phyloP scores from a whole-genome alignment of 2,113 vertebrate genomes.

The Seriola rivoliana region DNA sequence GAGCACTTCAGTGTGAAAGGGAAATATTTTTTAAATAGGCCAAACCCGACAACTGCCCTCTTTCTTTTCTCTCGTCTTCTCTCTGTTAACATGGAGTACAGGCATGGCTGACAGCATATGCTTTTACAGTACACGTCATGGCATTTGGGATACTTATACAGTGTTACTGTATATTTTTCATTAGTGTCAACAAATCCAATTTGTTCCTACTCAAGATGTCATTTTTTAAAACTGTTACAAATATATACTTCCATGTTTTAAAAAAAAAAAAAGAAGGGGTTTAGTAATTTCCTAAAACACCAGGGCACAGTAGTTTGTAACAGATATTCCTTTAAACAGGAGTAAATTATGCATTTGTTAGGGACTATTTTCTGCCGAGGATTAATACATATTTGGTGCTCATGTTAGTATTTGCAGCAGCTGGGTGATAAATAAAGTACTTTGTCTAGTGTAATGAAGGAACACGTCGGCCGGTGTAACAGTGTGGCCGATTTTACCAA shows the following conservation, averaged over 20 bases:
- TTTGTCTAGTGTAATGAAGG: background rate
- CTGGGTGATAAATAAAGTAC: background rate
- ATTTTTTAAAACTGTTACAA: background rate
- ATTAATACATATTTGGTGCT: background rate
- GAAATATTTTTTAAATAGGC: slow-evolving; percentile 51
- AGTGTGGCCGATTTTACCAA: background rate
- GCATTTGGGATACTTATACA: background rate
- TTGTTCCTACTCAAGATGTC: no score
- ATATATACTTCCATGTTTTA: background rate
- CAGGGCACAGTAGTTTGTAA: background rate
- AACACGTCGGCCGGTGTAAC: background rate
- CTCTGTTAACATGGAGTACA: background rate
- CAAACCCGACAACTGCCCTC: slow-evolving; percentile 43
- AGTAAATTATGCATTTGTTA: background rate
- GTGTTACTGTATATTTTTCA: no score
- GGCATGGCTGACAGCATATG: background rate
- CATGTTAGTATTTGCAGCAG: background rate
- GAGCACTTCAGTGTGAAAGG: slow-evolving; percentile 8
- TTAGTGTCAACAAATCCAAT: no score
- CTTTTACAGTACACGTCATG: background rate
- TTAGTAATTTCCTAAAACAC: background rate
- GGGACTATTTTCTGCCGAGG: background rate
- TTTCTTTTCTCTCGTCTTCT: slow-evolving; percentile 24
- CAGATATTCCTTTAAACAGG: background rate
- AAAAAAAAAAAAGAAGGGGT: no score